These are phyloP conservation scores for Oophaga sylvatica DNA, from an alignment of 2,797 vertebrate species.

Conservation along the genomic window DNA sequence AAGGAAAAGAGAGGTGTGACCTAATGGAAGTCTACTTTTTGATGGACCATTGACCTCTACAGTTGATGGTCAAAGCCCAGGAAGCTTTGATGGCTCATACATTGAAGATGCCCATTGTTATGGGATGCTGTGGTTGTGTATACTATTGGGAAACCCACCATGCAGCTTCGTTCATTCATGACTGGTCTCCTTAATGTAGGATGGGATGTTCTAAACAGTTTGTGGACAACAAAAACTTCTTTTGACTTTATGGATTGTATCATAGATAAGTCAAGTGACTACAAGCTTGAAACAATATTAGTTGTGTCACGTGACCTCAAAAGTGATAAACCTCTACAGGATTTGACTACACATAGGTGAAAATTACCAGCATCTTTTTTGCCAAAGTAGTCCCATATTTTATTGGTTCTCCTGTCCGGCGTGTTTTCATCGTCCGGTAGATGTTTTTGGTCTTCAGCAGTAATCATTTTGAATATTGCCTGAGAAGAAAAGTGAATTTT, in stretches of 20 bases:
- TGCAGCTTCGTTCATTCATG: neutral
- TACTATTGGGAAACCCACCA: neutral
- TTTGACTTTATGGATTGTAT: neutral
- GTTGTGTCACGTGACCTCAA: neutral
- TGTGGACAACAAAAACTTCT: neutral
- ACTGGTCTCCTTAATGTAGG: neutral
- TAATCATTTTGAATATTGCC: constrained; percentile 96
- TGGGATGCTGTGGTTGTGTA: neutral
- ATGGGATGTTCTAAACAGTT: neutral
- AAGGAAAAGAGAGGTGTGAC: neutral
- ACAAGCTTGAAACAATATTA: neutral
- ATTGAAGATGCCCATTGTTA: neutral
- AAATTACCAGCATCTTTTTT: constrained; percentile 86
- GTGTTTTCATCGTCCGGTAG: constrained; percentile 88
- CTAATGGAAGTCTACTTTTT: neutral
- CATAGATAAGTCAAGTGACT: neutral
- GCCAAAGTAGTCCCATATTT: constrained; percentile 88
- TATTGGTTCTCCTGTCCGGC: constrained; percentile 86
- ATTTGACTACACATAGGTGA: neutral
- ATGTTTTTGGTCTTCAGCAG: constrained; percentile 77
- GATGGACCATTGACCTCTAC: neutral
- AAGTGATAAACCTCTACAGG: neutral
- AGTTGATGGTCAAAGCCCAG: too few species aligned
- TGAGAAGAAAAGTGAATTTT: constrained; percentile 63
- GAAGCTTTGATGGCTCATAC: neutral